Percentiles rank a stretch among this genome's conserved stretches.
Evolutionary conservation across 2,888 invertebrate genomes (phyloP).

Genomic region (Suillia variegata): DNA sequence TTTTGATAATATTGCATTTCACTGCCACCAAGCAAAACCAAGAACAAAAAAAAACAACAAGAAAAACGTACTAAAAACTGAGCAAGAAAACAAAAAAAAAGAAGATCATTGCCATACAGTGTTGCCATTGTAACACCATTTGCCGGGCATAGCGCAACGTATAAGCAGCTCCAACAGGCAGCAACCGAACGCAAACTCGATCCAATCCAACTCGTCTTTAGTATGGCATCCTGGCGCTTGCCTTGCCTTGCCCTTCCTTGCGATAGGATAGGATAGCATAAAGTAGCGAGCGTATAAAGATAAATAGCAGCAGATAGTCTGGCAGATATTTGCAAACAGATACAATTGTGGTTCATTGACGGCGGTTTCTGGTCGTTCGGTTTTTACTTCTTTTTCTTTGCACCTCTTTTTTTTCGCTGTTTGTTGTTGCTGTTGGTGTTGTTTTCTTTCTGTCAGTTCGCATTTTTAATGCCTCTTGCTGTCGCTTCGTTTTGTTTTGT

Average conservation of each 20-base stretch:
- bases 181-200: too few relatives aligned
- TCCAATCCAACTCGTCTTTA: too few relatives aligned
- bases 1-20: slow-evolving; percentile 14
- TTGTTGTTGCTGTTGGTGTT: too few relatives aligned
- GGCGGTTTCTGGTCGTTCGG: slow-evolving; percentile 42
- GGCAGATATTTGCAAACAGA: slow-evolving; percentile 51
- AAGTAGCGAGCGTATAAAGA: slow-evolving; percentile 48
- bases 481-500: too few relatives aligned
- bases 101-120: background rate
- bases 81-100: background rate
- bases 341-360: slow-evolving; percentile 52
- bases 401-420: background rate
- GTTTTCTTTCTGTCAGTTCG: too few relatives aligned
- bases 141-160: background rate
- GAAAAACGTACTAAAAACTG: background rate
- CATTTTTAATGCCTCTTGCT: too few relatives aligned
- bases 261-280: too few relatives aligned
- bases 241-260: background rate
- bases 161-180: too few relatives aligned
- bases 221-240: background rate
- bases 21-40: background rate
- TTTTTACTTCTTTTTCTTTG: background rate
- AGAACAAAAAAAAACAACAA: background rate
- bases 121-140: background rate
- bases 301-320: slow-evolving; percentile 50